Evolutionary conservation across 2,113 vertebrate genomes (phyloP), one percentile per base, ranked within the genome.

Genomic region (Platycercus adscitus): DNA sequence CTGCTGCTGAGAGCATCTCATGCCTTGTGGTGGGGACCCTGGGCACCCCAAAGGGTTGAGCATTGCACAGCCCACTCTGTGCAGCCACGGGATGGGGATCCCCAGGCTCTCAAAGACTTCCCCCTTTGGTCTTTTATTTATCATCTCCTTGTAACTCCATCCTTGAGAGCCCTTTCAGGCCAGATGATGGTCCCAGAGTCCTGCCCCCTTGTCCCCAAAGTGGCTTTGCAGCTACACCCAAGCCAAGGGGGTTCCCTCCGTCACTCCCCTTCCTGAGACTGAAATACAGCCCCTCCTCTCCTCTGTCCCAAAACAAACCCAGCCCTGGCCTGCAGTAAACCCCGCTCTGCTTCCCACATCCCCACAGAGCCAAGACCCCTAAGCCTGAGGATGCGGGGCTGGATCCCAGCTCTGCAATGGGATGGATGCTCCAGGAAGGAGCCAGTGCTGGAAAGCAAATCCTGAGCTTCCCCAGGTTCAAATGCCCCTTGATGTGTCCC

Each of bases 31-130:
- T 6, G 1, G 24, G 17, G 14, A 18, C 35, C 8, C 35, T 0
- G 4, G 55, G 81, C 44, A 60, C 26, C 66, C 35, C 0, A 2
- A 2, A 25, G n/a, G 43, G 23, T 31, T 75, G 19, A 23, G 56
- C 56, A 58, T 14, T 43, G n/a, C 63, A 88, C 21, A 82, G 25
- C 41, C 35, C 23, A 2, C 33, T n/a, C 49, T 24, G 16, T 33
- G 53, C 77, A 39, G 65, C 23, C 0, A 0, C 1, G 1, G 60
- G n/a, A 37, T 1, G 3, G 37, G 31, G 50, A 58, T 37, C 31
- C 52, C 52, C 61, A 50, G 37, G 14, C 28, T 19, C 43, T 75
- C 31, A 31, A 41, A 75, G 44, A 63, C 53, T 66, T 90, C 66
- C 11, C 21, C 3, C 7, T 65, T 47, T 4, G 3, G 8, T 56